Evolutionary conservation across 2,113 vertebrate genomes (phyloP).

Genomic region (Notarius quadriscutis): DNA sequence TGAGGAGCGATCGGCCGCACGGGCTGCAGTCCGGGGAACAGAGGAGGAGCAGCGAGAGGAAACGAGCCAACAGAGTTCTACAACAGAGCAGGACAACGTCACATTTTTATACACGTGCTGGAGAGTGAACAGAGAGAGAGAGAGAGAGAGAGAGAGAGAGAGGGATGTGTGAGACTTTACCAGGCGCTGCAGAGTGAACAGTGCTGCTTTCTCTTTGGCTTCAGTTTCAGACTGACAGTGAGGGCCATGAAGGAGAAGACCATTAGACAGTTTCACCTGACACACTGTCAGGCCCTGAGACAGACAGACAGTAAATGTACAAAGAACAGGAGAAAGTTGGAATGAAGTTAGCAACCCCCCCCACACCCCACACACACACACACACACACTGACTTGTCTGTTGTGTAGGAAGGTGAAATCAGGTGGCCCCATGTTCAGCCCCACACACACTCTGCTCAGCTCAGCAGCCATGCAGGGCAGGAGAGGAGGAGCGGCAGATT

Average conservation of each 20-base stretch:
- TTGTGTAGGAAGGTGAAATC: conserved; percentile 87
- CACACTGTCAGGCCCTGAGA: conserved; percentile 84
- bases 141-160: too few relatives aligned
- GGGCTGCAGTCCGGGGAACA: conserved; percentile 81
- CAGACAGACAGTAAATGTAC: background rate
- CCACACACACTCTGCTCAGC: conserved; percentile 81
- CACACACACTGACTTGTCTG: conserved; percentile 78
- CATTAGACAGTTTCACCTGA: conserved; percentile 90
- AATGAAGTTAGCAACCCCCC: background rate
- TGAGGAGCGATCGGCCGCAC: conserved; percentile 74
- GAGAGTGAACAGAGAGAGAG: too few relatives aligned
- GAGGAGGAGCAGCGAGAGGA: conserved; percentile 78
- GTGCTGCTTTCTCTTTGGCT: conserved; percentile 90
- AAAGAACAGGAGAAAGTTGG: background rate
- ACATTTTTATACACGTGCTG: background rate
- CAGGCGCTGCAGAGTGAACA: conserved; percentile 90
- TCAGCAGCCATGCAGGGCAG: conserved; percentile 80
- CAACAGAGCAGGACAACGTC: background rate
- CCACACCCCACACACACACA: too few relatives aligned
- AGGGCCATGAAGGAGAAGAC: conserved; percentile 85
- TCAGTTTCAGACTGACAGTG: conserved; percentile 91
- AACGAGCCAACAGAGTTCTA: conserved; percentile 86
- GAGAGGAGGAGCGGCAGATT: conserved; percentile 63
- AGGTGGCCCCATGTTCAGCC: conserved; percentile 86
- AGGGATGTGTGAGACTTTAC: conserved; percentile 65